These are phyloP conservation scores for Hestina assimilis DNA, from an alignment of 1,140 invertebrate genomes.

Conservation along the genomic window DNA sequence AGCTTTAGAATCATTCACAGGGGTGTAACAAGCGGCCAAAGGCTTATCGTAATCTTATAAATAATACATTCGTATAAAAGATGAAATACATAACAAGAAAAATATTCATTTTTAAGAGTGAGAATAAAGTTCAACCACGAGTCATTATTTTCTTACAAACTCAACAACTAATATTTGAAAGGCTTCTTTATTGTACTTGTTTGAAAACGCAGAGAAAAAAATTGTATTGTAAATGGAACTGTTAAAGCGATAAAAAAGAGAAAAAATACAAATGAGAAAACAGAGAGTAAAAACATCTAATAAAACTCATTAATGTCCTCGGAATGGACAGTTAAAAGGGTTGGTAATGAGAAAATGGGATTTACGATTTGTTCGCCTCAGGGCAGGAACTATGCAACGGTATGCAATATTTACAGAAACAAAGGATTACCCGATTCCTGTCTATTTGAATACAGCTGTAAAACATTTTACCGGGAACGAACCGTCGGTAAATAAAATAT, in stretches of 20 bases:
- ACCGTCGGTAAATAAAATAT: constrained; percentile 17
- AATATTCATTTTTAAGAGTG: too few species aligned
- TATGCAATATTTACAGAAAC: constrained; percentile 27
- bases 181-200: too few species aligned
- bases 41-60: too few species aligned
- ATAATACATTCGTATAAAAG: too few species aligned
- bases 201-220: too few species aligned
- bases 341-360: constrained; percentile 20
- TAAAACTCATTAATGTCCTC: constrained; percentile 14
- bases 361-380: constrained; percentile 19
- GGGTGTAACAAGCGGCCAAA: too few species aligned
- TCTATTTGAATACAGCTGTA: constrained; percentile 27
- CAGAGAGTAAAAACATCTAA: constrained; percentile 7
- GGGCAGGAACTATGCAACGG: constrained; percentile 15
- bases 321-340: constrained; percentile 10
- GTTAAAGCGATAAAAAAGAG: background rate
- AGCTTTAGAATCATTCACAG: too few species aligned
- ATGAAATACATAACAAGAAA: too few species aligned
- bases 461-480: constrained; percentile 23
- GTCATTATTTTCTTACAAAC: too few species aligned
- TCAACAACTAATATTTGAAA: too few species aligned
- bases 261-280: background rate
- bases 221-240: background rate
- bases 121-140: too few species aligned
- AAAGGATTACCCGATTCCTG: constrained; percentile 28